Percentiles rank a stretch among this genome's conserved stretches.
phyloP scores from a whole-genome alignment of 2,797 vertebrate genomes.

The Hydrophis major region DNA sequence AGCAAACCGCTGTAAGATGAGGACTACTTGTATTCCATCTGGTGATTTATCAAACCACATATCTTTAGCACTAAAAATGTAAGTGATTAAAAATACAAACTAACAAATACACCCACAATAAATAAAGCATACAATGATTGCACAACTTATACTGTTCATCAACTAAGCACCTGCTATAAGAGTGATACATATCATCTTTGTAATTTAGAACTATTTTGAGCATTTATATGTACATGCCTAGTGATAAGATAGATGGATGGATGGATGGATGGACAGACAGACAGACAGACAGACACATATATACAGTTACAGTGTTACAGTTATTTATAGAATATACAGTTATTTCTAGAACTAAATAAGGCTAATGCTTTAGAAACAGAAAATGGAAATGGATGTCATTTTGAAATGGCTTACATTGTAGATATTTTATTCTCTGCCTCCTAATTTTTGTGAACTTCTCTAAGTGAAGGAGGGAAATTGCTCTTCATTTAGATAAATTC shows the following conservation, averaged over 20 bases:
- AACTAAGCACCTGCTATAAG: neutral
- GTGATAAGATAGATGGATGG: too few species aligned
- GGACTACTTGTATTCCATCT: too few species aligned
- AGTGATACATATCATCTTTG: neutral
- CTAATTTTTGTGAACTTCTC: constrained; percentile 17
- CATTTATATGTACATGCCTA: neutral
- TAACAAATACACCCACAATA: neutral
- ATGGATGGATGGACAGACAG: too few species aligned
- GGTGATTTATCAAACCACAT: too few species aligned
- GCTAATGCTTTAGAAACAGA: constrained; percentile 3
- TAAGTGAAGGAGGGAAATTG: neutral
- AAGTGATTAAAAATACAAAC: neutral
- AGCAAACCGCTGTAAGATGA: too few species aligned
- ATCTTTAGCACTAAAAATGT: neutral
- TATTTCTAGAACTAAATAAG: neutral
- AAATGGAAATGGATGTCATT: neutral
- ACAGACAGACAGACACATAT: too few species aligned
- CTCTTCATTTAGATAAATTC: constrained; percentile 1
- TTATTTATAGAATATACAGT: neutral
- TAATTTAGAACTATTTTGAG: constrained; percentile 24
- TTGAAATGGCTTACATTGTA: neutral
- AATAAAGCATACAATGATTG: neutral
- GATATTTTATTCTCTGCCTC: neutral
- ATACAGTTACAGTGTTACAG: neutral
- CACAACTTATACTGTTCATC: neutral